phyloP scores from a whole-genome alignment of 1,140 invertebrate genomes.

The Ceratosolen solmsi region DNA sequence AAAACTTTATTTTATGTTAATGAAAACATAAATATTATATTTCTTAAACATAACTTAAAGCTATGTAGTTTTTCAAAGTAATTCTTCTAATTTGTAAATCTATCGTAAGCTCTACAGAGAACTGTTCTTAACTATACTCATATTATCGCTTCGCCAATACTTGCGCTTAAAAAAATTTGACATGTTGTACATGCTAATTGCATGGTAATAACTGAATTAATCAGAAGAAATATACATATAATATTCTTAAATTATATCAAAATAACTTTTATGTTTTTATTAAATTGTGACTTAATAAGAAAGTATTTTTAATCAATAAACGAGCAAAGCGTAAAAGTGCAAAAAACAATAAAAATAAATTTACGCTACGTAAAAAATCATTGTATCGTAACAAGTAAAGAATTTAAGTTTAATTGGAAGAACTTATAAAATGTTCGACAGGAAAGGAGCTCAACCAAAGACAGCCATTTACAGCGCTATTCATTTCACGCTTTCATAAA shows the following conservation, averaged over 20 bases:
- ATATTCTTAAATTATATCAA: slow-evolving; percentile 8
- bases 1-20: no score
- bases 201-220: not conserved
- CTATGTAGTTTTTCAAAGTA: no score
- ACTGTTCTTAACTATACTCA: not conserved
- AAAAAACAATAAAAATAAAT: no score
- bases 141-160: not conserved
- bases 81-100: not conserved
- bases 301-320: not conserved
- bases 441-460: not conserved
- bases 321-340: not conserved
- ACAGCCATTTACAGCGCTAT: not conserved
- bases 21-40: no score
- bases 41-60: no score
- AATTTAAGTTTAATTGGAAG: not conserved
- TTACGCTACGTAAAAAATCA: no score
- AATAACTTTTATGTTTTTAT: no score
- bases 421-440: not conserved
- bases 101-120: not conserved
- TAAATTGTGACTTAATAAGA: not conserved
- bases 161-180: not conserved
- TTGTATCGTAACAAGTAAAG: not conserved
- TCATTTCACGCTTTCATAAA: slow-evolving; percentile 42
- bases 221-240: not conserved
- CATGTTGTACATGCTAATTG: not conserved